Percentiles rank a stretch among this genome's conserved stretches.
These are phyloP conservation scores for Heliocidaris erythrogramma DNA, from an alignment of 35 echinoderm and acorn worm genomes.

Conservation along the genomic window DNA sequence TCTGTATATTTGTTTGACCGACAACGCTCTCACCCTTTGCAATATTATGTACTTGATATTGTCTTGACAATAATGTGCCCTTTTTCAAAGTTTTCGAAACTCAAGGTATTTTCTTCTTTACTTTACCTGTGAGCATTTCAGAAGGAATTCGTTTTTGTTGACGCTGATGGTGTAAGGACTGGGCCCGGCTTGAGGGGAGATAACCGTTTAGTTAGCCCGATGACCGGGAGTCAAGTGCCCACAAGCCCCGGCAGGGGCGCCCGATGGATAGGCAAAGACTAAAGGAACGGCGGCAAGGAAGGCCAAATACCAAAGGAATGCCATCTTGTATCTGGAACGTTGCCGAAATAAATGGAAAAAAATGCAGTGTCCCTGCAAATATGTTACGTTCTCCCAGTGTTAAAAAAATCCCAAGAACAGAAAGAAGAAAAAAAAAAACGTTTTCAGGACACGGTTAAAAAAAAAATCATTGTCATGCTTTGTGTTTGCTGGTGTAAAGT, in stretches of 20 bases:
- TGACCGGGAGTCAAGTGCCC: background rate
- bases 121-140: background rate
- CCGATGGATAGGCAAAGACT: background rate
- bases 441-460: too few species aligned
- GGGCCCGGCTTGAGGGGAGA: background rate
- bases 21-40: too few species aligned
- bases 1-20: too few species aligned
- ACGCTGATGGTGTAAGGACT: constrained; percentile 14
- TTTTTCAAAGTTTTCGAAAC: too few species aligned
- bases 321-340: background rate
- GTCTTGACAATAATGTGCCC: too few species aligned
- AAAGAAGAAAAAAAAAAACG: too few species aligned
- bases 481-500: too few species aligned
- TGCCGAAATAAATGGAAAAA: background rate
- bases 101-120: too few species aligned
- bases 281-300: background rate
- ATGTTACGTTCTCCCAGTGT: too few species aligned
- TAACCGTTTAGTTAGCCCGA: background rate
- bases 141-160: background rate
- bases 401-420: too few species aligned
- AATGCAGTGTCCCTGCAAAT: background rate
- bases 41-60: too few species aligned
- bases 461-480: too few species aligned
- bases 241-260: constrained; percentile 5
- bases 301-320: background rate